A percentile compares a stretch with the other conserved stretches of the same genome.
These are phyloP conservation scores for Heterodera carotae DNA, from an alignment of 1,140 invertebrate genomes.

Conservation along the genomic window DNA sequence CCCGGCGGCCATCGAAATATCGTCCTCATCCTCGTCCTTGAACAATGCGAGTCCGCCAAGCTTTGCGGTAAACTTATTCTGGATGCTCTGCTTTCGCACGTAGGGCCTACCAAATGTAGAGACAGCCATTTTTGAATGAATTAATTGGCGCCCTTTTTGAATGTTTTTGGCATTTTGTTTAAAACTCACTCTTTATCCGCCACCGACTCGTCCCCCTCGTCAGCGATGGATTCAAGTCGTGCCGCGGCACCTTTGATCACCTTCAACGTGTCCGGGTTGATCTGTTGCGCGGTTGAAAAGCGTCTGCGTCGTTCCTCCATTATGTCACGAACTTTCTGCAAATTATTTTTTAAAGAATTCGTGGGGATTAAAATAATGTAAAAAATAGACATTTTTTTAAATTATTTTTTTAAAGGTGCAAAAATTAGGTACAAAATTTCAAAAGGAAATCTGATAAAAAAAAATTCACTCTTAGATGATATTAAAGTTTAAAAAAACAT, in stretches of 20 bases:
- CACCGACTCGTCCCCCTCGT: constrained; percentile 29
- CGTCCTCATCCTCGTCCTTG: constrained; percentile 62
- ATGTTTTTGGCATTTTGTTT: constrained; percentile 1
- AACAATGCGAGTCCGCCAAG: constrained; percentile 59
- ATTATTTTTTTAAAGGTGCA: no score
- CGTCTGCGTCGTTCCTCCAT: constrained; percentile 56
- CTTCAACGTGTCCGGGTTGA: constrained; percentile 51
- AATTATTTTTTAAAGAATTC: no score
- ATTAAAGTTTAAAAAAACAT: no score
- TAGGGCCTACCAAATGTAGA: constrained; percentile 19
- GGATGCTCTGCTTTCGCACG: constrained; percentile 37
- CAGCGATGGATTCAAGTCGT: constrained; percentile 37
- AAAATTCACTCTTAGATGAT: no score
- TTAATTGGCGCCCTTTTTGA: not conserved
- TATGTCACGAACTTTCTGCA: constrained; percentile 48
- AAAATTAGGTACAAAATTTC: no score
- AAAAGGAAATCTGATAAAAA: no score
- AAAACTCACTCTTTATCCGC: constrained; percentile 21
- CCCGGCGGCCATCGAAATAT: constrained; percentile 32
- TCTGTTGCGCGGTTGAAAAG: constrained; percentile 53
- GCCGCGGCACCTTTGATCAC: constrained; percentile 30
- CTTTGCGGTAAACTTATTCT: constrained; percentile 51
- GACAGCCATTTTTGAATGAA: not conserved
- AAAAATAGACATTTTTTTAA: no score
- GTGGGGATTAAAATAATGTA: no score